Base-by-base conservation (phyloP, 2,888 invertebrate species). In the Luperina nickerlii region DNA sequence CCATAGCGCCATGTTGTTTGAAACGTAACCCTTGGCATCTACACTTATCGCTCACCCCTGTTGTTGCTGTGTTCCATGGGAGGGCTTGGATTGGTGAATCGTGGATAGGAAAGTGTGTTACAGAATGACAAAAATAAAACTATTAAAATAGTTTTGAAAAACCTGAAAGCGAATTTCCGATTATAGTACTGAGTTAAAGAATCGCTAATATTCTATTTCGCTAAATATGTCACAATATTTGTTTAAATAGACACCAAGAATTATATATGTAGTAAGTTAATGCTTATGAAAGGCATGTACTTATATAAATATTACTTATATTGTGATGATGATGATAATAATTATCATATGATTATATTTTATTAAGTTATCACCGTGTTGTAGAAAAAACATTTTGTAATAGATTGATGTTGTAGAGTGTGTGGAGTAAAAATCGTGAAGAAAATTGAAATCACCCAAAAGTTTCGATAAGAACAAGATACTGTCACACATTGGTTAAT, bases 1-100 rank as follows among this genome's bases (percentile, higher is more conserved):
- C 80, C 87, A 82, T 87, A 89, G 86, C 89, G 82, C 71, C 75
- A 74, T 86, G 88, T 89, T 86, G 89, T 89, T 87, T 89, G 89
- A 68, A 86, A 88, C 89, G 83, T 87, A 79, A 90, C 86, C 91
- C 87, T 81, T 87, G 86, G 75, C 79, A 78, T 87, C 81, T 82
- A 90, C 90, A 91, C 90, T 92, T 91, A 92, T 92, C 91, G 86
- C 85, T 82, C 82, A 83, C 79, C 84, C 85, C 84, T 89, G 90
- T 86, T 89, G 89, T 89, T 82, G 83, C 87, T 84, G 76, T 68
- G 72, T 77, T 76, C 81, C 83, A 83, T 79, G 75, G 82, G 67
- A 81, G 38, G 2, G 18, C 51, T 27, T 73, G 60, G 88, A 85
- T 18, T 27, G 1, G 2, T 6, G 32, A 67, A 27, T 2, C 0